Evolutionary conservation across 2,888 invertebrate species (phyloP), one percentile per base, ranked within the genome.

Genomic region (Alcis repandata): DNA sequence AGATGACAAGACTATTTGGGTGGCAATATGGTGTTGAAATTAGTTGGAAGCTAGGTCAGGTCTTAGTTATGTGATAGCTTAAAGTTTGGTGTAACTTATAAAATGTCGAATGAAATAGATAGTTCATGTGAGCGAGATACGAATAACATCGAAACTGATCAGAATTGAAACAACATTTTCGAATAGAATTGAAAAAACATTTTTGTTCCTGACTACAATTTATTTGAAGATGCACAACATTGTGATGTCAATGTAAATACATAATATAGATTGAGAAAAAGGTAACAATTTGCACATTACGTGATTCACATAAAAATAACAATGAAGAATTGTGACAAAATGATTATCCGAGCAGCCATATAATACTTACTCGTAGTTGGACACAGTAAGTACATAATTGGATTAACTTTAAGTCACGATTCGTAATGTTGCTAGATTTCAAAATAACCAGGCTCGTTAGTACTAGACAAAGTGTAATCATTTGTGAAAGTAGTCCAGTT

Each of bases 371-470:
- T n/a, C n/a, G n/a, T n/a, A 32, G 40, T 41, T 66, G 71, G 75
- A 75, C 79, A 75, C 63, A 70, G 69, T 79, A 82, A 82, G 73
- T 68, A 78, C 72, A 71, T 85, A 85, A 86, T 83, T 81, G 77
- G 77, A 80, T 76, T 75, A 79, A 74, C 68, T 75, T 71, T 62
- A 49, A 68, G 75, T 79, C 81, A 80, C 79, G 78, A 82, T 76
- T 74, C 67, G 58, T 71, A 73, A 68, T 75, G 69, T 63, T 67
- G 75, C 60, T 73, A 77, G 72, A 67, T 56, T 72, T 71, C 67
- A 63, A 75, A 77, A 79, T 73, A 61, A 69, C 62, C 48, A 57
- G 49, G 36, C 45, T 19, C 20, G n/a, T 3, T 59, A 49, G 49
- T 20, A 15, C 13, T 17, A 38, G 45, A 46, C 57, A 56, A 43